Percentiles rank a stretch among this genome's conserved stretches.
These are phyloP conservation scores for Isichthys henryi DNA, from an alignment of 2,113 vertebrate genomes.

Conservation along the genomic window DNA sequence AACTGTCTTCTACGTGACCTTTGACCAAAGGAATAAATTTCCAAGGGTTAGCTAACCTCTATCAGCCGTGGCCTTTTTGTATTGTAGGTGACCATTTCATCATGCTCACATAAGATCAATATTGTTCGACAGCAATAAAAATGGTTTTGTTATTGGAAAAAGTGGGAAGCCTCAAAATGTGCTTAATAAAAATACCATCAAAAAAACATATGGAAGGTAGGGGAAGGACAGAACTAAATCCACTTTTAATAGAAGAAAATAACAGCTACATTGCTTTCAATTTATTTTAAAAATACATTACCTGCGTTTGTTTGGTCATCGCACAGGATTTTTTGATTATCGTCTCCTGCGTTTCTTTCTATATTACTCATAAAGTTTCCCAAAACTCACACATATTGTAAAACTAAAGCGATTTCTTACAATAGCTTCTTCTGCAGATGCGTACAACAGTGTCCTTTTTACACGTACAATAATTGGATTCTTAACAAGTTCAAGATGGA, in stretches of 20 bases:
- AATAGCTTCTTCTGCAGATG: background rate
- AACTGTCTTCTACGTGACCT: slow-evolving; percentile 29
- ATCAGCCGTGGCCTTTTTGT: slow-evolving; percentile 8
- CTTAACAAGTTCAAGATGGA: background rate
- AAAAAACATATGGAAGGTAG: background rate
- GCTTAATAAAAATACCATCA: background rate
- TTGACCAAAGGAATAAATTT: slow-evolving; percentile 31
- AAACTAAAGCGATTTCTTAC: background rate
- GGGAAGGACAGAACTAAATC: background rate
- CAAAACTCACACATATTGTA: background rate
- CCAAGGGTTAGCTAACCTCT: slow-evolving; percentile 30
- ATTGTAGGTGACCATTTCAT: slow-evolving; percentile 23
- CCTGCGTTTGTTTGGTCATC: background rate
- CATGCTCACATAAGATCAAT: slow-evolving; percentile 32
- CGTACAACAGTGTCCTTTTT: background rate
- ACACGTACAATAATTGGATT: background rate
- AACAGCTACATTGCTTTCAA: background rate
- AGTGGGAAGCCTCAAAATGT: slow-evolving; percentile 3
- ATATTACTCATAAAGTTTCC: background rate
- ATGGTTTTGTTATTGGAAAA: slow-evolving; percentile 12
- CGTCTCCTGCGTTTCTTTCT: background rate
- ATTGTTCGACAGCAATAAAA: slow-evolving; percentile 32
- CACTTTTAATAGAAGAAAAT: background rate
- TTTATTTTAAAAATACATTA: slow-evolving; percentile 1
- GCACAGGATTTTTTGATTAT: background rate